Evolutionary conservation across 2,113 vertebrate genomes (phyloP), one percentile per base, ranked within the genome.

Genomic region (Epinephelus cyanopodus): DNA sequence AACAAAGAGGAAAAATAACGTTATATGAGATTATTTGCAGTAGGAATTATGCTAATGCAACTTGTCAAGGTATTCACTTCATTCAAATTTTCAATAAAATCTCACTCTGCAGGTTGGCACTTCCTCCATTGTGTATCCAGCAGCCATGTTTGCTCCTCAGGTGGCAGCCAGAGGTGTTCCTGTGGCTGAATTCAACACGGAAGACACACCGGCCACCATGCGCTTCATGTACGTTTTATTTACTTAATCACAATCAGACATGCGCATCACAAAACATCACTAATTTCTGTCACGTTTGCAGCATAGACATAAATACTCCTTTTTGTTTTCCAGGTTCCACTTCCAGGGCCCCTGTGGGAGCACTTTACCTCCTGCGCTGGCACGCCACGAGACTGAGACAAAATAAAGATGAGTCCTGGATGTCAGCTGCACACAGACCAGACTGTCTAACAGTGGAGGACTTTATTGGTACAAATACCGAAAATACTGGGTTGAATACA

Each of bases 101-200:
- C 42, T 33, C 71, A 17, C 77, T 74, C 68, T 71, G 58, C 74
- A 99, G 98, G 97, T 98, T 2, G 98, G 98, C 21, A 99, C 98
- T 0, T 99, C 98, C 3, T 99, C 98, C 0, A 79, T 98, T 71
- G 98, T 99, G 80, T 99, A 99, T 84, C 98, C 98, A 2, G 98
- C 98, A 0, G 98, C 98, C 63, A 98, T 98, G 97, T 99, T 99
- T 77, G 98, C 98, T 60, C 98, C 98, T 1, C 97, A 98, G 87
- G 98, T 99, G 42, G 97, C 98, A 0, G 95, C 95, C 58, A 94
- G 97, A 86, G 98, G 97, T 0, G 96, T 99, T 62, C 96, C 98
- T 0, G 98, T 99, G 33, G 98, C 98, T 0, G 98, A 99, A 66
- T 99, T 99, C 86, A 99, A 99, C 95, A 97, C 91, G 94, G 97